Base-by-base conservation (phyloP, 2,888 invertebrate genomes). In the Abscondita cerata region DNA sequence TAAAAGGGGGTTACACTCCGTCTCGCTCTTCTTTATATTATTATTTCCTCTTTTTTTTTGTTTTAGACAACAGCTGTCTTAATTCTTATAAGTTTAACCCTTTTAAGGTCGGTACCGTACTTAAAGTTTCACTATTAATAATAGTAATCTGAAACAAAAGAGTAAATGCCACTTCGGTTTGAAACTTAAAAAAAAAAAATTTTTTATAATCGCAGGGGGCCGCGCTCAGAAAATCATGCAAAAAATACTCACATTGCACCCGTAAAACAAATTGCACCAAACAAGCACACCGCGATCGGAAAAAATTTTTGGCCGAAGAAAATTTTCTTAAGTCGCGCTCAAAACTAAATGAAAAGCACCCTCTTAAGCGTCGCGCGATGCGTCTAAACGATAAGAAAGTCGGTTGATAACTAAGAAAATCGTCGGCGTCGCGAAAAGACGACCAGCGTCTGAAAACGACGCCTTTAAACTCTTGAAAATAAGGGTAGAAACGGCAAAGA, bases 321-420 rank as follows among this genome's bases (percentile, higher is more conserved):
- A 31, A 33, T 46, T 40, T 47, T 47, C 47, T 55, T 47, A 38
- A 48, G 31, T 44, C 44, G 44, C 44, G 44, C 18, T 44, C 18
- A 25, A 6, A 25, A 25, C 25, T 25, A 25, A 25, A 25, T 25
- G 25, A 25, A 25, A 25, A 25, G 53, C 52, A 48, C 56, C 41
- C 52, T 40, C 44, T 54, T 52, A 59, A 40, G 57, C 34, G 70
- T 73, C 76, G 77, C 77, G 71, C 76, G 79, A 72, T 77, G 80
- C 79, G 80, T 79, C 78, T 73, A 75, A 73, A 75, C 80, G 77
- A 76, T 77, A 81, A 81, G 80, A 80, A 80, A 79, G 78, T 76
- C 78, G 74, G 78, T 73, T 76, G 79, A 78, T 78, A 79, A 80
- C 80, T 80, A 80, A 80, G 80, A 80, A 80, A 79, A 75, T 72